Conservation (phyloP, 2,797 vertebrate genomes). For the Gouania willdenowi region DNA sequence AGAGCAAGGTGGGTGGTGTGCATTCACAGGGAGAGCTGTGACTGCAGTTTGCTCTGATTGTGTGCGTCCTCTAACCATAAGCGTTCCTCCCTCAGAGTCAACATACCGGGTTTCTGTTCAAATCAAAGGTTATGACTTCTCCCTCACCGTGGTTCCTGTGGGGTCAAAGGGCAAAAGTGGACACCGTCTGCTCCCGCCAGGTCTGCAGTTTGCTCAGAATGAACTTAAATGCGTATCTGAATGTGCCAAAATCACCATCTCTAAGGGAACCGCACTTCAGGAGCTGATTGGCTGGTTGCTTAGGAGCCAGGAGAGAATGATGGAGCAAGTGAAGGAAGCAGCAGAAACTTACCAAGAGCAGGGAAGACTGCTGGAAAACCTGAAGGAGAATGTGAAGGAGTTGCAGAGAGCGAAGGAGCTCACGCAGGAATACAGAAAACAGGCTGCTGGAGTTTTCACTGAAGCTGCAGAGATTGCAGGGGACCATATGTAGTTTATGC, state of each 20-base stretch:
- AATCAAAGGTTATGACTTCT: conserved; percentile 76
- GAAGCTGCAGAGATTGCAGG: conserved; percentile 68
- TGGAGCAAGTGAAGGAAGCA: conserved; percentile 44
- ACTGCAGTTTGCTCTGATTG: background rate
- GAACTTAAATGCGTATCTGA: conserved; percentile 54
- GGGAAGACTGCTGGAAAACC: conserved; percentile 63
- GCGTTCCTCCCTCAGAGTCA: conserved; percentile 28
- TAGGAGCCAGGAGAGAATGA: conserved; percentile 49
- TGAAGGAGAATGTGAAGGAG: conserved; percentile 69
- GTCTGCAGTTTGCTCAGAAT: conserved; percentile 56
- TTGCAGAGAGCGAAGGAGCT: conserved; percentile 64
- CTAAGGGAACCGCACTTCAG: conserved; percentile 62
- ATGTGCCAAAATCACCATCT: conserved; percentile 58
- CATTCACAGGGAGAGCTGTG: background rate
- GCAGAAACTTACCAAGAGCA: conserved; percentile 61
- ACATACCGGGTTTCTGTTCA: conserved; percentile 50
- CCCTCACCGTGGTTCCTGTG: conserved; percentile 50
- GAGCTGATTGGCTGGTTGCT: conserved; percentile 69
- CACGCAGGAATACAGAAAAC: conserved; percentile 57
- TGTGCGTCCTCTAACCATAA: background rate
- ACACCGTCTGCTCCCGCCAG: conserved; percentile 20
- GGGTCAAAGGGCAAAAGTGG: background rate
- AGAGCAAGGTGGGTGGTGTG: conserved; percentile 60
- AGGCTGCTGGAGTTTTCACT: conserved; percentile 54
- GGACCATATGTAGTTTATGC: conserved; percentile 24